Conservation (phyloP, 2,113 vertebrate genomes). For the Phycodurus eques region DNA sequence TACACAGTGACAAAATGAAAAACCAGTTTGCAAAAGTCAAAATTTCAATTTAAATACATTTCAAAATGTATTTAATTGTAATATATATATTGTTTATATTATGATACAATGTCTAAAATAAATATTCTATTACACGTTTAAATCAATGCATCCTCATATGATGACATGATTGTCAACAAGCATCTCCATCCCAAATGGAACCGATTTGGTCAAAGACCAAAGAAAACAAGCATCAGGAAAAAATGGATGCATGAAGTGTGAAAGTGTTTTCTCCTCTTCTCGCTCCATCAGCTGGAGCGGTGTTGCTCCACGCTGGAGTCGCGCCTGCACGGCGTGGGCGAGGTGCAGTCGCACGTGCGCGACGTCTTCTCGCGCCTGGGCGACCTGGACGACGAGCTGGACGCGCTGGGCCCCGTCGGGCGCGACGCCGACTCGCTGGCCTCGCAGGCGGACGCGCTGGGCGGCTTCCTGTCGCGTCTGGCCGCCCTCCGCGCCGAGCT, state of each 20-base stretch:
- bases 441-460: conserved; percentile 87
- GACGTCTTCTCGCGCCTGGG: conserved; percentile 93
- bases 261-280: neutral
- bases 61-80: no score
- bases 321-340: conserved; percentile 90
- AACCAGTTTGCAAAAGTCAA: no score
- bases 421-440: conserved; percentile 89
- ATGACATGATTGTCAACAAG: no score
- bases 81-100: no score
- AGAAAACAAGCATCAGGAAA: no score
- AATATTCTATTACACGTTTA: no score
- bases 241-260: neutral
- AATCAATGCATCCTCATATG: no score
- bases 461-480: conserved; percentile 82
- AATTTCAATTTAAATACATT: no score
- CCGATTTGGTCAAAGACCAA: no score
- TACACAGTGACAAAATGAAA: no score
- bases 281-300: conserved; percentile 68
- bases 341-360: conserved; percentile 84
- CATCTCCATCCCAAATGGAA: no score
- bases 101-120: no score
- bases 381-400: conserved; percentile 92
- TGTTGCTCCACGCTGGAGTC: conserved; percentile 84
- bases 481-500: conserved; percentile 77
- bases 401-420: conserved; percentile 86